phyloP scores from a whole-genome alignment of 2,113 vertebrate species.

The Dissostichus mawsoni region DNA sequence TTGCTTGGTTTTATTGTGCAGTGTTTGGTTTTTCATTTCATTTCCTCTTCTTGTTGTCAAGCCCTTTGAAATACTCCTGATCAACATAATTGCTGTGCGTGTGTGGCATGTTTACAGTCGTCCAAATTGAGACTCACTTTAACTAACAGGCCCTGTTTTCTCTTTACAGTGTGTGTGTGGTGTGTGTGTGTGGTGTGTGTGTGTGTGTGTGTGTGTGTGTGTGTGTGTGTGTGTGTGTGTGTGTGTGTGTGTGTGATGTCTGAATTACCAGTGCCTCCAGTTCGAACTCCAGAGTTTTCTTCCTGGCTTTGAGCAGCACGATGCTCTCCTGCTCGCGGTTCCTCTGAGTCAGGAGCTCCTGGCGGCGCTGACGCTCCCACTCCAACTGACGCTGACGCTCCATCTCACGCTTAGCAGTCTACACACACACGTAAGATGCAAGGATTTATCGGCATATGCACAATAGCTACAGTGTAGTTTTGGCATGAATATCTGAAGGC shows the following conservation, averaged over 20 bases:
- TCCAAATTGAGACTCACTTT: no score
- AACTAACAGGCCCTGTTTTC: no score
- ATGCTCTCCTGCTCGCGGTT: slow-evolving; percentile 98
- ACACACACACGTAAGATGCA: background rate
- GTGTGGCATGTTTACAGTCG: no score
- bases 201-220: background rate
- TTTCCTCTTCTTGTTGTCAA: no score
- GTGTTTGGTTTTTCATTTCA: no score
- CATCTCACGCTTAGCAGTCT: slow-evolving; percentile 96
- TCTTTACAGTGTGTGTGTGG: no score
- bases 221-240: background rate
- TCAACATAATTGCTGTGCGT: no score
- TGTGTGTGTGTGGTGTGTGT: background rate
- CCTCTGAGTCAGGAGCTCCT: slow-evolving; percentile 95
- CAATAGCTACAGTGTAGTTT: no score
- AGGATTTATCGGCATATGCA: no score
- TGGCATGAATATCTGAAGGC: no score
- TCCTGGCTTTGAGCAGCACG: slow-evolving; percentile 95
- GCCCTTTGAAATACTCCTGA: no score
- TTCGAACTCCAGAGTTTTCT: slow-evolving; percentile 98
- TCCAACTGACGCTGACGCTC: slow-evolving; percentile 96
- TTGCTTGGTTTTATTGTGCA: no score
- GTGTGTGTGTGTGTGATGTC: background rate
- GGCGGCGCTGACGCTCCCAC: slow-evolving; percentile 95
- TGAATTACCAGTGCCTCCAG: slow-evolving; percentile 92